phyloP scores from a whole-genome alignment of 2,888 invertebrate genomes.

The Aphodius granarius region DNA sequence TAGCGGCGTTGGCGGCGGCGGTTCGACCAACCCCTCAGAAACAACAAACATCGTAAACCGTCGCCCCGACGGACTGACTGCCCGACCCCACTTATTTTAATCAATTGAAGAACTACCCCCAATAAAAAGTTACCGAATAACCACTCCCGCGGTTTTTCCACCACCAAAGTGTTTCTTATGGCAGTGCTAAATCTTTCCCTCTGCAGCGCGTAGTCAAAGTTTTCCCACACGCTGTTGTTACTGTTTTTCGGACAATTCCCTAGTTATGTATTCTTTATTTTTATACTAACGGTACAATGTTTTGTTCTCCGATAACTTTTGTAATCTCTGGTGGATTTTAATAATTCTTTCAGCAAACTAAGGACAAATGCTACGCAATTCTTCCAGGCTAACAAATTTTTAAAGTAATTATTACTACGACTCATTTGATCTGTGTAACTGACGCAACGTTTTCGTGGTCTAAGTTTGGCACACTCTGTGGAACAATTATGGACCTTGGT shows the following conservation, averaged over 20 bases:
- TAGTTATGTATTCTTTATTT: neutral
- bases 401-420: too few relatives aligned
- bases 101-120: slow-evolving; percentile 13
- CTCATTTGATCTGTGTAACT: too few relatives aligned
- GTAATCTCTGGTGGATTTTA: neutral
- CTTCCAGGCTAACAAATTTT: too few relatives aligned
- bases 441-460: too few relatives aligned
- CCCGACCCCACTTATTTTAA: slow-evolving; percentile 8
- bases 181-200: slow-evolving; percentile 15
- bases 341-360: too few relatives aligned
- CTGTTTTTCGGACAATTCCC: neutral
- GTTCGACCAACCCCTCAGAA: neutral
- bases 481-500: too few relatives aligned
- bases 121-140: slow-evolving; percentile 10
- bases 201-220: neutral
- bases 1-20: neutral
- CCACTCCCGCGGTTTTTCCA: slow-evolving; percentile 17
- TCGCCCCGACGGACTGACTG: too few relatives aligned
- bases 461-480: too few relatives aligned
- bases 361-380: too few relatives aligned
- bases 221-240: neutral
- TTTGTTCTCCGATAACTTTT: neutral
- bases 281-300: neutral
- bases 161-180: slow-evolving; percentile 14
- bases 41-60: slow-evolving; percentile 13